phyloP scores from a whole-genome alignment of 92 coral and sea anemone genomes.

The Epizoanthus rinbou region DNA sequence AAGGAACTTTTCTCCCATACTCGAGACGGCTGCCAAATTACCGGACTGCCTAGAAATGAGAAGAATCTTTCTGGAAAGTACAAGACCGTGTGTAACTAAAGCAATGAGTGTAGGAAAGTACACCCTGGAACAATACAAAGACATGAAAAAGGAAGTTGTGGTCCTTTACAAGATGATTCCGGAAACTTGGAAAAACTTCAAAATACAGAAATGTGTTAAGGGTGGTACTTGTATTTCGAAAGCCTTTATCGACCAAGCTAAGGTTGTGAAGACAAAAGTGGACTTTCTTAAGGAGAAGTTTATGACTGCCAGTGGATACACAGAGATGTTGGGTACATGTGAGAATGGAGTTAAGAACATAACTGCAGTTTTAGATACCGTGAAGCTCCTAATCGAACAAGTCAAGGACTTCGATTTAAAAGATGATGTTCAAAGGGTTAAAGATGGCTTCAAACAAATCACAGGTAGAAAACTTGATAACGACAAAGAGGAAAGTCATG shows the following conservation, averaged over 20 bases:
- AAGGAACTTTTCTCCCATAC: conserved; percentile 75
- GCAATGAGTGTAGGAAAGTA: conserved; percentile 79
- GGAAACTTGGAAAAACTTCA: conserved; percentile 89
- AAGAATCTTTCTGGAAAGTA: conserved; percentile 68
- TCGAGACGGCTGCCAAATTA: conserved; percentile 71
- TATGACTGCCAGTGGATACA: conserved; percentile 79
- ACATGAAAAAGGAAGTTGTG: conserved; percentile 80
- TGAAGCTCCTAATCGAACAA: conserved; percentile 72
- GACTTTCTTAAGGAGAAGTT: conserved; percentile 64
- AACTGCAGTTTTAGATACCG: conserved; percentile 80
- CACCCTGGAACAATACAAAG: conserved; percentile 79
- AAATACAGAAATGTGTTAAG: conserved; percentile 77
- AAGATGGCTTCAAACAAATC: conserved; percentile 71
- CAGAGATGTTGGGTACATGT: conserved; percentile 87
- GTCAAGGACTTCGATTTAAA: conserved; percentile 75
- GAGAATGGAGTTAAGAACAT: conserved; percentile 81
- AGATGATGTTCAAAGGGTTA: conserved; percentile 86
- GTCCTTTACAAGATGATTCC: conserved; percentile 84
- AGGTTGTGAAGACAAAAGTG: conserved; percentile 73
- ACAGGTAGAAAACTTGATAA: conserved; percentile 76
- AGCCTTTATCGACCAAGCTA: conserved; percentile 86
- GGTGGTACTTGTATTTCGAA: conserved; percentile 91
- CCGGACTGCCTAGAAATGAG: conserved; percentile 85
- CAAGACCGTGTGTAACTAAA: conserved; percentile 74
- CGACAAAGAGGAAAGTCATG: conserved; percentile 26